Evolutionary conservation across 2,797 vertebrate genomes (phyloP).

Genomic region (Paedocypris micromegethes): DNA sequence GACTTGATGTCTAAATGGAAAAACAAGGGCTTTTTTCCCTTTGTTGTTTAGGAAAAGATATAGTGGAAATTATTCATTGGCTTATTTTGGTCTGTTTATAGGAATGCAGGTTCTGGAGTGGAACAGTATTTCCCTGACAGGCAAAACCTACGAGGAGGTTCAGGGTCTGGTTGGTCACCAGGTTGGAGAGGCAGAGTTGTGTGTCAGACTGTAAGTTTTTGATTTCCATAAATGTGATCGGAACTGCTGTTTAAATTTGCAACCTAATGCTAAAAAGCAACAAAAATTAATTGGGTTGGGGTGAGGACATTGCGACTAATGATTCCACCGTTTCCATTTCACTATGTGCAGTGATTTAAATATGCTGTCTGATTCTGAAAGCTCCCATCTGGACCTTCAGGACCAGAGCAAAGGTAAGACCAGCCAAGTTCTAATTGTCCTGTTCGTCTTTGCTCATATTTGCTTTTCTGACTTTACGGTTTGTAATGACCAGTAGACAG

Average conservation of each 20-base stretch:
- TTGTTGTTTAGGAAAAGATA: background rate
- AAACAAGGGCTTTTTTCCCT: slow-evolving; percentile 11
- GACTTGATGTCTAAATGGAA: background rate
- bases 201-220: slow-evolving; percentile 96
- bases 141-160: slow-evolving; percentile 96
- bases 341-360: slow-evolving; percentile 80
- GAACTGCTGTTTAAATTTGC: too few relatives aligned
- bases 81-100: slow-evolving; percentile 49
- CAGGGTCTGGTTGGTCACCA: slow-evolving; percentile 85
- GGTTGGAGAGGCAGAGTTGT: slow-evolving; percentile 93
- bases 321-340: background rate
- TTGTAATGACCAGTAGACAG: slow-evolving; percentile 73
- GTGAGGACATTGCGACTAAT: too few relatives aligned
- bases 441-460: slow-evolving; percentile 26
- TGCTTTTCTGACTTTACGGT: background rate
- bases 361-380: slow-evolving; percentile 88
- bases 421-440: background rate
- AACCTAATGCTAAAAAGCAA: too few relatives aligned
- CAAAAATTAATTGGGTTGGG: too few relatives aligned
- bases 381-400: slow-evolving; percentile 81
- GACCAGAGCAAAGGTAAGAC: slow-evolving; percentile 73
- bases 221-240: background rate
- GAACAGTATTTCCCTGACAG: slow-evolving; percentile 85
- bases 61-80: background rate
- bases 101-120: slow-evolving; percentile 99